These are phyloP conservation scores for Drosophila nigrodunni DNA, from an alignment of 1,140 invertebrate species.

Conservation along the genomic window DNA sequence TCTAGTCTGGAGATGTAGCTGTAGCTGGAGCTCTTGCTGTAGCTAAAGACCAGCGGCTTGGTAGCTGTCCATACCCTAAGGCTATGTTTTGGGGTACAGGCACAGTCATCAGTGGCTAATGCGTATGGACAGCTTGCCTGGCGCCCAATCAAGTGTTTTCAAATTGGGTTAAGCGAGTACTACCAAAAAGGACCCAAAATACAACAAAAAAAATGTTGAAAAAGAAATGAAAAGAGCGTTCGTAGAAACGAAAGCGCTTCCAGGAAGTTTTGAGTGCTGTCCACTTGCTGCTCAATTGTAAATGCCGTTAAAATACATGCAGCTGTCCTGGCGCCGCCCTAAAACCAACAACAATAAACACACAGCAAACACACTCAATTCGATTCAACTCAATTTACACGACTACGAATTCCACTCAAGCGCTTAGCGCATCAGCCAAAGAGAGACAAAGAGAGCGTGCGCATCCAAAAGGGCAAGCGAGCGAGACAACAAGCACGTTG, in stretches of 20 bases:
- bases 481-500: conserved; percentile 24
- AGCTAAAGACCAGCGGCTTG: conserved; percentile 83
- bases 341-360: conserved; percentile 26
- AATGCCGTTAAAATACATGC: conserved; percentile 43
- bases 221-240: conserved; percentile 41
- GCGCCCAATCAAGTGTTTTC: conserved; percentile 84
- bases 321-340: conserved; percentile 72
- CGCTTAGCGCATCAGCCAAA: conserved; percentile 17
- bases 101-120: conserved; percentile 54
- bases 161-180: conserved; percentile 70
- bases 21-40: too few species aligned
- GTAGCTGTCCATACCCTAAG: conserved; percentile 65
- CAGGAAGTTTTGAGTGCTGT: conserved; percentile 67
- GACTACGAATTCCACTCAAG: conserved; percentile 20
- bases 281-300: conserved; percentile 56
- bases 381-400: conserved; percentile 1
- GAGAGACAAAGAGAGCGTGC: conserved; percentile 22
- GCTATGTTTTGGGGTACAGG: neutral
- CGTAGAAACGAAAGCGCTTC: conserved; percentile 68
- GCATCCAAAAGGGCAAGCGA: conserved; percentile 31
- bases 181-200: neutral
- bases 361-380: conserved; percentile 5
- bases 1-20: neutral
- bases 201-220: conserved; percentile 8
- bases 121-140: conserved; percentile 70